Base-by-base conservation (phyloP, 1,140 invertebrate genomes). In the Tribolium castaneum region DNA sequence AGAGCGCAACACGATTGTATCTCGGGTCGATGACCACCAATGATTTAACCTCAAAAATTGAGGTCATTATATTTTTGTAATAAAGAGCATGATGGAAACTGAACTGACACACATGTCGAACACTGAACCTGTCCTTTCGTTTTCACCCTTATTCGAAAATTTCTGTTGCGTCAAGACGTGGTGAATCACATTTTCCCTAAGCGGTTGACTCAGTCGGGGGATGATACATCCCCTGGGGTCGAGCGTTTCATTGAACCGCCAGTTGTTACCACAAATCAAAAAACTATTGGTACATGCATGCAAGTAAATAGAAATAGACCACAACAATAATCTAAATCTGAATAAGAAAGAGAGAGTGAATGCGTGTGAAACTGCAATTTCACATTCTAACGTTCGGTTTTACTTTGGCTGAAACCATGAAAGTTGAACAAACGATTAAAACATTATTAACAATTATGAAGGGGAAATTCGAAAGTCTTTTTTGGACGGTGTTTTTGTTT, bases 11-110 rank as follows among this genome's bases (percentile, higher is more conserved):
- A 35, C 59, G 59, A 66, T 66, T 35, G 14, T 66, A 51, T 34
- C 45, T 30, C 79, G 77, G 83, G 83, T 85, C 80, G 81, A 82
- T 77, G 82, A 83, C 76, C 82, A 59, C 34, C 16, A 76, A 54
- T 76, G 78, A 75, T 82, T 79, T 84, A 83, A 84, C 84, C 83
- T 84, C 82, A 84, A 85, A 84, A 84, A 85, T 85, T 85, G 84
- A 85, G 84, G 83, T 83, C 84, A 81, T 73, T 49, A 73, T 74
- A 82, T 82, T 82, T 82, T 81, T 80, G 66, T 79, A 78, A 78
- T 78, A 78, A 82, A 76, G 78, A 71, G 70, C 62, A 83, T 80
- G 39, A 30, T 30, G 76, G 79, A 79, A 80, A 82, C 66, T 77
- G 80, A 83, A 79, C 77, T 84, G 83, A 83, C 83, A 84, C 78